These are phyloP conservation scores for Neofelis nebulosa DNA, from an alignment of 2,113 vertebrate species.

Conservation along the genomic window DNA sequence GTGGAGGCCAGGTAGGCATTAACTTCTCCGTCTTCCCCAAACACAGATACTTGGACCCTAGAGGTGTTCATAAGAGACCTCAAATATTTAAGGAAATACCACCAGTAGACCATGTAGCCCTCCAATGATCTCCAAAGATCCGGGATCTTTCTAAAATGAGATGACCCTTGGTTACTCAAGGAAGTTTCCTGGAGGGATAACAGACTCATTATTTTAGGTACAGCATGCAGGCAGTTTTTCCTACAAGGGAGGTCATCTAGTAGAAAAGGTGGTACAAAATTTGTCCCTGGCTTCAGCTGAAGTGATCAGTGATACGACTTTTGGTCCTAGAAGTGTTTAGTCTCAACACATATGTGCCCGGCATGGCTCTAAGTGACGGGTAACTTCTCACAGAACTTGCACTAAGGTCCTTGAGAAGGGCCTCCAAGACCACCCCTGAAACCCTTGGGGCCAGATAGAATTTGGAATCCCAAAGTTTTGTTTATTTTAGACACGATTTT, in stretches of 20 bases:
- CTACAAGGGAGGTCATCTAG: background rate
- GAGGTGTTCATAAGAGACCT: background rate
- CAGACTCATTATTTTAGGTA: background rate
- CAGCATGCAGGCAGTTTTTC: background rate
- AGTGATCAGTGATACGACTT: background rate
- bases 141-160: background rate
- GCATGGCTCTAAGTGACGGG: background rate
- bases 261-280: background rate
- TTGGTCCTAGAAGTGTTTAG: background rate
- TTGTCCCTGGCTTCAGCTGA: background rate
- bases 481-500: background rate
- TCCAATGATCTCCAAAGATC: background rate
- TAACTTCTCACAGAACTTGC: background rate
- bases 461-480: background rate
- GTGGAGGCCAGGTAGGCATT: background rate
- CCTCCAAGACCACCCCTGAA: background rate
- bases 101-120: background rate
- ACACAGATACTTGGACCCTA: background rate
- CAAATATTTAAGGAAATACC: background rate
- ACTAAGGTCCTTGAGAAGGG: background rate
- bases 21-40: background rate
- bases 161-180: background rate
- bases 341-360: background rate
- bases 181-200: background rate
- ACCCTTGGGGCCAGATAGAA: background rate